Evolutionary conservation across 1,140 invertebrate species (phyloP).

Genomic region (Sitophilus oryzae): DNA sequence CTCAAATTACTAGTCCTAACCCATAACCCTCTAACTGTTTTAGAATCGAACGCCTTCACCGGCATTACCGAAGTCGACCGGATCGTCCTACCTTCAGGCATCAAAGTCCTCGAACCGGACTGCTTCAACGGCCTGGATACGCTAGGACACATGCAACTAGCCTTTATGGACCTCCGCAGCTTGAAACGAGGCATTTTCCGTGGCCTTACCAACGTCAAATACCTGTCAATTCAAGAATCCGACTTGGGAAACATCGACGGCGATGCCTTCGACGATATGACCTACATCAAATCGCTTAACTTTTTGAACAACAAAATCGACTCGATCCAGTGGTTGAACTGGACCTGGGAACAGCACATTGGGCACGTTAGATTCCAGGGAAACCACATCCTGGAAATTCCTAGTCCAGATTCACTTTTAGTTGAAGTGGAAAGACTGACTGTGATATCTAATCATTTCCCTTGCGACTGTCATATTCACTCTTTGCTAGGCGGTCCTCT

Average conservation of each 20-base stretch:
- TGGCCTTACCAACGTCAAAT: slow-evolving; percentile 65
- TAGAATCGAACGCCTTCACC: slow-evolving; percentile 71
- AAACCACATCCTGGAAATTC: slow-evolving; percentile 73
- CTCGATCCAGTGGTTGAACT: slow-evolving; percentile 62
- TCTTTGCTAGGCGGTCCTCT: slow-evolving; percentile 67
- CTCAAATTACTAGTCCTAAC: slow-evolving; percentile 66
- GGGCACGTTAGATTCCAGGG: slow-evolving; percentile 64
- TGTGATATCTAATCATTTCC: slow-evolving; percentile 71
- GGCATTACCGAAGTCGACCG: slow-evolving; percentile 71
- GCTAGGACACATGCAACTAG: slow-evolving; percentile 67
- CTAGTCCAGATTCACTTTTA: slow-evolving; percentile 57
- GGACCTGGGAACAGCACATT: slow-evolving; percentile 62
- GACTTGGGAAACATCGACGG: slow-evolving; percentile 67
- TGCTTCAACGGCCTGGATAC: slow-evolving; percentile 74
- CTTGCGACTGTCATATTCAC: slow-evolving; percentile 75
- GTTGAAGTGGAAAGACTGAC: slow-evolving; percentile 60
- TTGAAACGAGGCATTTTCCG: slow-evolving; percentile 66
- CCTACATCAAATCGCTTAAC: slow-evolving; percentile 62
- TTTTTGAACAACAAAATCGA: slow-evolving; percentile 80
- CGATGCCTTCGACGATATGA: slow-evolving; percentile 66
- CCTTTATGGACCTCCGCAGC: slow-evolving; percentile 72
- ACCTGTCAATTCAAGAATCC: slow-evolving; percentile 69
- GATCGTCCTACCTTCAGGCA: slow-evolving; percentile 69
- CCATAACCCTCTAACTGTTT: slow-evolving; percentile 68
- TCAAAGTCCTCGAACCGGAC: slow-evolving; percentile 65